Evolutionary conservation across 2,113 vertebrate species (phyloP), one percentile per base, ranked within the genome.

Genomic region (Lamprologus lemairii): DNA sequence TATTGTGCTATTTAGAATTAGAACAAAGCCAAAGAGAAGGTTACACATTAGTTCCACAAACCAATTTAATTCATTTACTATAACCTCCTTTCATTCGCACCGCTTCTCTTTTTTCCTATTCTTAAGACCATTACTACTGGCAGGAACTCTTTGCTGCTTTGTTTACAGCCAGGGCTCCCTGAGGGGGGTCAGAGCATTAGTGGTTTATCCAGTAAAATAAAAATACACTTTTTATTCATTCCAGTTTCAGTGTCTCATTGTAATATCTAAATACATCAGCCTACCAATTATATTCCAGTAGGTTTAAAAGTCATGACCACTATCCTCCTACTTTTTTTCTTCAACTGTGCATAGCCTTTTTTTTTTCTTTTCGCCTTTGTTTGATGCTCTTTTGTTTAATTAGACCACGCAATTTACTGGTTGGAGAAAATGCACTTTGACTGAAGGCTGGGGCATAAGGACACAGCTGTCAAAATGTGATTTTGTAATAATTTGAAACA

Each of bases 381-480:
- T 65, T 68, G 40, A 26, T 78, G 37, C 26, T 11, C 12, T 83
- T 84, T 81, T 54, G 37, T n/a, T 82, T 89, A 78, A 84, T 84
- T 73, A 84, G 8, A 84, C 45, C 73, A 13, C 17, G 1, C 45
- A 78, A 78, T 78, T 31, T 78, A 78, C 75, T 63, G 10, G 31
- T 55, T 42, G 33, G 42, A 78, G 45, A 68, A 68, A 86, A 75
- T 14, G 10, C 37, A 9, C 58, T 68, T 85, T 84, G 26, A 92
- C 53, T 88, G 19, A 73, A 55, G 7, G 21, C 17, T 79, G 16
- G 11, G 81, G 12, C 81, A 3, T 31, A 47, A 14, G 26, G 10
- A 42, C n/a, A 53, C 37, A 58, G 75, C 81, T 92, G 71, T 82
- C 80, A 75, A 87, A 92, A 84, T 31, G 80, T 55, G 63, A 89